phyloP scores from a whole-genome alignment of 2,888 invertebrate genomes.

The Itoplectis maculator region DNA sequence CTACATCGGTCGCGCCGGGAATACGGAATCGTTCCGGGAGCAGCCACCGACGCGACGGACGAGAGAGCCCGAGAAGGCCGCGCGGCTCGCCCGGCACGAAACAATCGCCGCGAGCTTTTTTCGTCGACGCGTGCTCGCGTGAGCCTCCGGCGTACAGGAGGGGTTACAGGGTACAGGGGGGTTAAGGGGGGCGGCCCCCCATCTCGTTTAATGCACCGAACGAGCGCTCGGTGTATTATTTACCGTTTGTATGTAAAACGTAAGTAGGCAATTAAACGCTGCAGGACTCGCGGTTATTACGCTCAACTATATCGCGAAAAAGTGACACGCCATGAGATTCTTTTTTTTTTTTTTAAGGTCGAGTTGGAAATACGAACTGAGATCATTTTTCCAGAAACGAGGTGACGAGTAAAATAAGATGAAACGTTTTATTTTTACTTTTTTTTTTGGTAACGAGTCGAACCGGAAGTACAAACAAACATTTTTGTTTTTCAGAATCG shows the following conservation, averaged over 20 bases:
- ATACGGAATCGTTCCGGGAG: constrained; percentile 54
- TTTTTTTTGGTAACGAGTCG: no score
- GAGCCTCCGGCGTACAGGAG: constrained; percentile 16
- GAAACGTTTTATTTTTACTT: no score
- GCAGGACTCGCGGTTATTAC: neutral
- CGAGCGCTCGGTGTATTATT: constrained; percentile 1
- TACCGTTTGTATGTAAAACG: neutral
- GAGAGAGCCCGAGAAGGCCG: neutral
- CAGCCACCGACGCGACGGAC: constrained; percentile 45
- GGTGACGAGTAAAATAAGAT: no score
- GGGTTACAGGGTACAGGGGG: no score
- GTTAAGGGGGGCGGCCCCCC: no score
- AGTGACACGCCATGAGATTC: constrained; percentile 15
- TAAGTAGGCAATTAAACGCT: constrained; percentile 38
- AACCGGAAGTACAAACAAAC: no score
- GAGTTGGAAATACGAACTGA: neutral
- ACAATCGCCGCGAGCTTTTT: constrained; percentile 16
- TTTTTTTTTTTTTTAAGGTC: neutral
- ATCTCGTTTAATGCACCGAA: constrained; percentile 6
- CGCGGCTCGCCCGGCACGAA: constrained; percentile 1
- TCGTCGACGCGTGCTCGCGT: constrained; percentile 9
- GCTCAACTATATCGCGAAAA: neutral
- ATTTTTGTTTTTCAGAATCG: no score
- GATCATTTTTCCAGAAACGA: neutral
- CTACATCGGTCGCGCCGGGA: constrained; percentile 46